phyloP scores from a whole-genome alignment of 2,797 vertebrate species.

The Echiichthys vipera region DNA sequence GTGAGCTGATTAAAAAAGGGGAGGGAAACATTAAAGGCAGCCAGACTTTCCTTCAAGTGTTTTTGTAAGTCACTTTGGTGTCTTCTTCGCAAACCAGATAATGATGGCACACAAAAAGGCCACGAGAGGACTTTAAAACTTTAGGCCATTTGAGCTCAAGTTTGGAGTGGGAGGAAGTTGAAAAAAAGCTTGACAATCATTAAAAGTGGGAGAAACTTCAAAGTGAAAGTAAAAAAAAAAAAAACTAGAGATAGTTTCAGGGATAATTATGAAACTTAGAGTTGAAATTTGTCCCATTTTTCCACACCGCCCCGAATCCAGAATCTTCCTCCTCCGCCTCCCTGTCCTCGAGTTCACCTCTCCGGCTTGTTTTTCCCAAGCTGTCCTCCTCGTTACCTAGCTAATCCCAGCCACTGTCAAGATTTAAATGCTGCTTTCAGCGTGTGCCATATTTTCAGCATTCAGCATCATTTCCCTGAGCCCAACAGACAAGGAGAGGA shows the following conservation, averaged over 20 bases:
- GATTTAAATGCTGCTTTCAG: slow-evolving; percentile 84
- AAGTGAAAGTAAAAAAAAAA: slow-evolving; percentile 61
- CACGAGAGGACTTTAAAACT: slow-evolving; percentile 67
- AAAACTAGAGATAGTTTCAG: slow-evolving; percentile 51
- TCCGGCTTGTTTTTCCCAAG: slow-evolving; percentile 75
- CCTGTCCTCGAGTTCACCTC: slow-evolving; percentile 85
- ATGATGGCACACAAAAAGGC: slow-evolving; percentile 63
- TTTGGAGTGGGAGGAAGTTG: slow-evolving; percentile 39
- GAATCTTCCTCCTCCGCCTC: slow-evolving; percentile 70
- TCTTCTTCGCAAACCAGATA: slow-evolving; percentile 64
- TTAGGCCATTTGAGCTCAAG: slow-evolving; percentile 57
- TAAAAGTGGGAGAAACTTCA: slow-evolving; percentile 70
- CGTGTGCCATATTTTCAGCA: slow-evolving; percentile 78
- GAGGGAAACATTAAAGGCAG: slow-evolving; percentile 52
- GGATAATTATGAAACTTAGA: slow-evolving; percentile 73
- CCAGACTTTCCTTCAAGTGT: slow-evolving; percentile 49
- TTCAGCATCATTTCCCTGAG: slow-evolving; percentile 81
- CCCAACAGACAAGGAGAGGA: slow-evolving; percentile 76
- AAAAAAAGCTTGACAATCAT: slow-evolving; percentile 64
- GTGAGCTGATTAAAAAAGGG: slow-evolving; percentile 66
- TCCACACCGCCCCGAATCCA: slow-evolving; percentile 36
- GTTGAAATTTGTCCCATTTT: slow-evolving; percentile 70
- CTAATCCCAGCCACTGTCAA: slow-evolving; percentile 85
- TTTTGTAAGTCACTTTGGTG: slow-evolving; percentile 70
- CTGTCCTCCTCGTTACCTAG: slow-evolving; percentile 80